Conservation (phyloP, 2,797 vertebrate genomes). For the Meriones psammophilus region DNA sequence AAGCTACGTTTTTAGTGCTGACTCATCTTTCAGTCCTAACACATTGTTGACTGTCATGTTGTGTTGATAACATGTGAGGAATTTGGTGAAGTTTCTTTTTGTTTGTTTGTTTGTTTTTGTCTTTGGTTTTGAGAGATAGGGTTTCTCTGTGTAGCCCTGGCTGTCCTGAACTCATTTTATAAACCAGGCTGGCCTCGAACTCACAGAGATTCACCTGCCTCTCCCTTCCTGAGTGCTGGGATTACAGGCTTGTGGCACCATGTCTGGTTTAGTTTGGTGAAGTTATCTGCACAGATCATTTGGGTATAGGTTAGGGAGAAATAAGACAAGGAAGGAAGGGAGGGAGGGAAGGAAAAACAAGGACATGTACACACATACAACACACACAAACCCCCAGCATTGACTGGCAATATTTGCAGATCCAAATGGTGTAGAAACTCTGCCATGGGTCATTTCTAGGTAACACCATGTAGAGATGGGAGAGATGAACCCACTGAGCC, state of each 20-base stretch:
- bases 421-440: not conserved
- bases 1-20: not conserved
- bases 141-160: no score
- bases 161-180: no score
- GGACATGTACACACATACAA: no score
- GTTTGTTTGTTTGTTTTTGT: no score
- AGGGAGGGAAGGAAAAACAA: not conserved
- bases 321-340: not conserved
- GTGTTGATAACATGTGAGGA: not conserved
- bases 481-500: not conserved
- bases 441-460: not conserved
- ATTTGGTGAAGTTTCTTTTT: not conserved
- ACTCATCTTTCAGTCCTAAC: not conserved
- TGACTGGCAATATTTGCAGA: constrained; percentile 20
- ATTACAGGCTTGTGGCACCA: no score
- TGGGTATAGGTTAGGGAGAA: not conserved
- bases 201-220: no score
- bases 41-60: not conserved
- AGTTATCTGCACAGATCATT: constrained; percentile 34
- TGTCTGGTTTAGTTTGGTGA: not conserved
- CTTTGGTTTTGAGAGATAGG: no score
- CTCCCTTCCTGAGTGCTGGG: not conserved
- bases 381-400: not conserved
- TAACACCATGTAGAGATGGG: not conserved
- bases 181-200: no score